These are phyloP conservation scores for Drosophila erecta DNA, from an alignment of 1,140 invertebrate species.

Conservation along the genomic window DNA sequence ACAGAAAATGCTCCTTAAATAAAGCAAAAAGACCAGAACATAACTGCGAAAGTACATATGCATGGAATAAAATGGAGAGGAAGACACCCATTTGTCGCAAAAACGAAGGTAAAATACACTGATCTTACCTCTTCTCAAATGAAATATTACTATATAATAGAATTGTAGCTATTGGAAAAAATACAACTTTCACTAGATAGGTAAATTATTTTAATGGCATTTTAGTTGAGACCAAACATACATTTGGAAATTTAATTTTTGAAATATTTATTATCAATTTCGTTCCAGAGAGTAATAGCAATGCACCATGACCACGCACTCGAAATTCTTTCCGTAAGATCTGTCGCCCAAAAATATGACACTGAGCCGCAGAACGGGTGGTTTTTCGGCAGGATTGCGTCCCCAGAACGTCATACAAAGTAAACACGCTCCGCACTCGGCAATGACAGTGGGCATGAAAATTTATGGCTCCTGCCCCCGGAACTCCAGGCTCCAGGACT, in stretches of 20 bases:
- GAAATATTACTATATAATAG: no score
- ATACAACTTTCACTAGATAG: not conserved
- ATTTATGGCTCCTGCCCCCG: constrained; percentile 64
- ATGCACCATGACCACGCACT: not conserved
- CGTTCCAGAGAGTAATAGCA: not conserved
- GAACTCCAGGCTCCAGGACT: constrained; percentile 6
- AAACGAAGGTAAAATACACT: constrained; percentile 12
- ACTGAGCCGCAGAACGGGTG: constrained; percentile 21
- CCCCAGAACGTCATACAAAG: constrained; percentile 46
- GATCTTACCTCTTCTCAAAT: not conserved
- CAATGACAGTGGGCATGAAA: constrained; percentile 71
- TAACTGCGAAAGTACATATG: constrained; percentile 18
- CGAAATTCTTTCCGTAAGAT: constrained; percentile 18
- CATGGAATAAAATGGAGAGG: constrained; percentile 28
- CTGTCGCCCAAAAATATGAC: constrained; percentile 42
- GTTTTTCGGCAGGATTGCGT: constrained; percentile 1
- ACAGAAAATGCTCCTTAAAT: constrained; percentile 53
- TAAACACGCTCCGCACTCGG: constrained; percentile 51
- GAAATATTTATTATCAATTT: no score
- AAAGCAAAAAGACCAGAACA: constrained; percentile 36
- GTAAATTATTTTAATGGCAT: no score
- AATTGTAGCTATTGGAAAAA: not conserved
- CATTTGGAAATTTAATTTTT: no score
- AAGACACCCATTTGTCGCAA: not conserved
- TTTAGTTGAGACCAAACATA: no score